Base-by-base conservation (phyloP, 1,140 invertebrate species). In the Scaptomyza graminum region DNA sequence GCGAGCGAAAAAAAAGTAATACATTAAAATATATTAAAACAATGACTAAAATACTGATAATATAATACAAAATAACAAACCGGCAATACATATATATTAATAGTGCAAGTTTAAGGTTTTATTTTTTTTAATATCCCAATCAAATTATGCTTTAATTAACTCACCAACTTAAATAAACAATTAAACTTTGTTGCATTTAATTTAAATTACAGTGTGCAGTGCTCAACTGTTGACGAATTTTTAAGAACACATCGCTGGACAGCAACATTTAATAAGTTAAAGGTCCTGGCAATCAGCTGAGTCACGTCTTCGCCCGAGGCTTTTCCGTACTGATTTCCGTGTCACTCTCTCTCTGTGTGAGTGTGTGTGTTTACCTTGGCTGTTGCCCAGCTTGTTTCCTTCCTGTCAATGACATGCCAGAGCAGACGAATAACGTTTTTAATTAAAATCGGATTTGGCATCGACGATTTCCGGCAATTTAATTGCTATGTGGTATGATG, bases 371-470 rank as follows among this genome's bases (percentile, higher is more conserved):
- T 63, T 74, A 69, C 66, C 71, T 50, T 50, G 73, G 41, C 74
- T 70, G 31, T 34, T 22, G 71, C n/a, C 49, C 64, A 77, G 68
- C 72, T 70, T 67, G 70, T 62, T 77, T 80, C 82, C 81, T 73
- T 87, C 70, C 82, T 81, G 76, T 71, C 76, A 66, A 60, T 71
- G 71, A 70, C 71, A 74, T 68, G 70, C 65, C 70, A 61, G 60
- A 28, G 63, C 73, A 41, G 31, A 34, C 65, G 37, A 59, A 67
- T 82, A 82, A 76, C 78, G 79, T 68, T 87, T 87, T 87, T 87
- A 87, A 87, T 87, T 87, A 87, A 87, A 88, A 88, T 88, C 83
- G 83, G 83, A 87, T 88, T 79, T 73, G 66, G 79, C 59, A 79
- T 76, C 71, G 83, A 88, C 84, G 76, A 79, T 83, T 87, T 87